phyloP scores from a whole-genome alignment of 2,888 invertebrate species.

The Allolobophora icterica region DNA sequence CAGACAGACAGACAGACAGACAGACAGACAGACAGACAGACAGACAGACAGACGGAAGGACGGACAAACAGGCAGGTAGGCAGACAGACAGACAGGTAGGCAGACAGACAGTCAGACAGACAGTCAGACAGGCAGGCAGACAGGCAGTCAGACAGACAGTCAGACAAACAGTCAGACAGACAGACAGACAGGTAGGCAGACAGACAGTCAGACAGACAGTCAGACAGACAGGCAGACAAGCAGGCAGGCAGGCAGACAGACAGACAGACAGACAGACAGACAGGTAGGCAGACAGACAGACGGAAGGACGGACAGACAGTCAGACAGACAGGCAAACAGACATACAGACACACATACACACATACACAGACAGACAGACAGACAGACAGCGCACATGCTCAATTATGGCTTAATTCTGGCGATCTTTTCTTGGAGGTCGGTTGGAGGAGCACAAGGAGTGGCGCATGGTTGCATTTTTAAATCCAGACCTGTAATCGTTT shows the following conservation, averaged over 20 bases:
- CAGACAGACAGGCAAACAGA: too few species aligned
- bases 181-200: not conserved
- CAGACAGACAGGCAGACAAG: not conserved
- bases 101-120: not conserved
- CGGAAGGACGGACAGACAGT: too few species aligned
- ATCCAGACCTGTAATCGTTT: not conserved
- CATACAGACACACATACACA: too few species aligned
- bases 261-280: not conserved
- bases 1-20: not conserved
- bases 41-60: too few species aligned
- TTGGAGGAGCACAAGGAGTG: not conserved
- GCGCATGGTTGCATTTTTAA: not conserved
- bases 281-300: not conserved
- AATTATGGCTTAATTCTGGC: conserved; percentile 3
- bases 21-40: too few species aligned
- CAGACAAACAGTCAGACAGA: not conserved
- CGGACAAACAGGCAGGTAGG: too few species aligned
- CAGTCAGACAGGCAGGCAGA: not conserved
- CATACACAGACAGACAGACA: too few species aligned
- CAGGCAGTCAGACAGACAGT: not conserved
- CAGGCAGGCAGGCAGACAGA: not conserved
- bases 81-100: not conserved
- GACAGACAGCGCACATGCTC: not conserved
- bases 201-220: not conserved
- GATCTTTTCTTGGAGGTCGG: not conserved